Conservation (phyloP, 2,888 invertebrate genomes). For the Orthosia cruda region DNA sequence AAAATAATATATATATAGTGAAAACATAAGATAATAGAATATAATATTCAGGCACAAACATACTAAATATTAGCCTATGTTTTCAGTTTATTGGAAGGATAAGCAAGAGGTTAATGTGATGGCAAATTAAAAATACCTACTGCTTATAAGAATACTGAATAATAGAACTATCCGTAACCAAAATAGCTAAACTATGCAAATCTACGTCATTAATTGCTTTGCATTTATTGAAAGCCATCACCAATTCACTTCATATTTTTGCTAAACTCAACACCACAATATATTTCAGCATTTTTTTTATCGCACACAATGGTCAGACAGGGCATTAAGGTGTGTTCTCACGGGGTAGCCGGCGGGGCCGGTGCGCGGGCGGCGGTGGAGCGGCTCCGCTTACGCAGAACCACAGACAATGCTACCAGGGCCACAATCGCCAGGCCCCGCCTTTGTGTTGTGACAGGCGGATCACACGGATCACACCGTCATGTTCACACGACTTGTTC, state of each 20-base stretch:
- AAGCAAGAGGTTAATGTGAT: background rate
- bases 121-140: background rate
- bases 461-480: slow-evolving; percentile 35
- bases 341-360: slow-evolving; percentile 40
- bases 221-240: slow-evolving; percentile 20
- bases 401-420: background rate
- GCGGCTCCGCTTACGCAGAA: slow-evolving; percentile 54
- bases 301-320: slow-evolving; percentile 12
- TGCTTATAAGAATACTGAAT: background rate
- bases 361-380: slow-evolving; percentile 36
- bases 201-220: background rate
- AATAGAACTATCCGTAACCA: background rate
- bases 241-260: slow-evolving; percentile 5
- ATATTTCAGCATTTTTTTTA: slow-evolving; percentile 34
- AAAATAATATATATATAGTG: background rate
- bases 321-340: slow-evolving; percentile 47
- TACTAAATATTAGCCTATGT: too few relatives aligned
- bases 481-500: slow-evolving; percentile 63
- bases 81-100: background rate
- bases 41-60: background rate
- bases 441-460: slow-evolving; percentile 69
- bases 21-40: background rate
- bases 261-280: slow-evolving; percentile 21
- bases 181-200: slow-evolving; percentile 2
- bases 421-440: slow-evolving; percentile 52